Evolutionary conservation across 2,888 invertebrate genomes (phyloP).

Genomic region (Tyria jacobaeae): DNA sequence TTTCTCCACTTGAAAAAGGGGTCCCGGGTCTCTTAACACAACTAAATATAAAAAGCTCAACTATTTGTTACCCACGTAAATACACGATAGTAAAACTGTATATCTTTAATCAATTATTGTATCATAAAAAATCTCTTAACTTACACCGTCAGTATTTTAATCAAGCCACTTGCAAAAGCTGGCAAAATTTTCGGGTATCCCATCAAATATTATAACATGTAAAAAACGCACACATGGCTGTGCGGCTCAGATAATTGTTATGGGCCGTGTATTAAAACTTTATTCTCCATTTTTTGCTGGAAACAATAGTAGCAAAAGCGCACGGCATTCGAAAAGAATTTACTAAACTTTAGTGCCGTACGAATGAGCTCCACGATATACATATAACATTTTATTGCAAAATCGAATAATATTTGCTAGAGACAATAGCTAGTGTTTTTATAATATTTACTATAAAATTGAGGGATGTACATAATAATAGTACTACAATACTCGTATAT

Average conservation of each 20-base stretch:
- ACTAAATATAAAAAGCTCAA: too few relatives aligned
- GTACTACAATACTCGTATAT: too few relatives aligned
- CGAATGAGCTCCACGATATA: constrained; percentile 18
- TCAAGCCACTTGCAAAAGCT: constrained; percentile 12
- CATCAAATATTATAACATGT: constrained; percentile 75
- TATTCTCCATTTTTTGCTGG: constrained; percentile 53
- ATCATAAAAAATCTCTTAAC: too few relatives aligned
- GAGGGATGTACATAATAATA: too few relatives aligned
- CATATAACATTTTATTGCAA: constrained; percentile 31
- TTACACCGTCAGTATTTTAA: constrained; percentile 34
- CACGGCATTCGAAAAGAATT: constrained; percentile 29
- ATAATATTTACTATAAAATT: neutral
- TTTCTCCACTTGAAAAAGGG: too few relatives aligned
- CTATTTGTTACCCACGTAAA: too few relatives aligned
- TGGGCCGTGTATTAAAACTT: constrained; percentile 64
- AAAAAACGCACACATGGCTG: constrained; percentile 63
- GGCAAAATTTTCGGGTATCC: constrained; percentile 58
- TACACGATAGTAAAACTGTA: too few relatives aligned
- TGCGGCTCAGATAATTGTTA: constrained; percentile 68
- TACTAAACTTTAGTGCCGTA: constrained; percentile 45
- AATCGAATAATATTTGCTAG: constrained; percentile 21
- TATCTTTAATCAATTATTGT: too few relatives aligned
- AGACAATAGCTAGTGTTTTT: neutral
- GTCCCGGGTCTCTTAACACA: too few relatives aligned
- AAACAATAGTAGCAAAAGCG: constrained; percentile 26